Percentiles rank a stretch among this genome's conserved stretches.
phyloP scores from a whole-genome alignment of 2,888 invertebrate species.

The Nomada fucata region DNA sequence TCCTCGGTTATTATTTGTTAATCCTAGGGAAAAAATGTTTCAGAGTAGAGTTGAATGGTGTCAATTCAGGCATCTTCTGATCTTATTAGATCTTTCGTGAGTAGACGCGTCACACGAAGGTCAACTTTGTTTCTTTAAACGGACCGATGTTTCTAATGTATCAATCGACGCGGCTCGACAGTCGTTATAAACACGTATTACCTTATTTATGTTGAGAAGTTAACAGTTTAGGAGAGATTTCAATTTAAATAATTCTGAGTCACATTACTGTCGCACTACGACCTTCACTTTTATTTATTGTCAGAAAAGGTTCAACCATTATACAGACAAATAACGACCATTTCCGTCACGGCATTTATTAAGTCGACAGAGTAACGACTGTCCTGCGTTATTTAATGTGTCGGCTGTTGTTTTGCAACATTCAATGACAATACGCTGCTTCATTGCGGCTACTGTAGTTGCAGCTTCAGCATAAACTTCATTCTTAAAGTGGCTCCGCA shows the following conservation, averaged over 20 bases:
- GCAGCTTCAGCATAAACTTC: conserved; percentile 6
- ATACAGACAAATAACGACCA: neutral
- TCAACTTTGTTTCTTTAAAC: neutral
- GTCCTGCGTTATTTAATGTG: neutral
- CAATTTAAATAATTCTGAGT: conserved; percentile 7
- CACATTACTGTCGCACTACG: neutral
- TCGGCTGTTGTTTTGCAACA: neutral
- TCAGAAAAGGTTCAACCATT: conserved; percentile 2
- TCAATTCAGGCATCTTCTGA: neutral
- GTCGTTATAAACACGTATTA: neutral
- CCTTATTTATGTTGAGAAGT: neutral
- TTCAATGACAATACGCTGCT: neutral
- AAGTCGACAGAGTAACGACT: conserved; percentile 7
- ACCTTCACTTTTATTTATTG: neutral
- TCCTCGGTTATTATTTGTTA: too few relatives aligned
- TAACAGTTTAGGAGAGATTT: conserved; percentile 7
- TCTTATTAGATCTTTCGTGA: neutral
- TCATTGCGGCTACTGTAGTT: conserved; percentile 12
- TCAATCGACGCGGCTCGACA: neutral
- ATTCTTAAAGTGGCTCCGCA: conserved; percentile 19
- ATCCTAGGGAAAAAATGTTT: too few relatives aligned
- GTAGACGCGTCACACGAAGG: neutral
- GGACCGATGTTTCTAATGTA: neutral
- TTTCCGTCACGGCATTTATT: neutral
- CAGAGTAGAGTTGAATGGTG: too few relatives aligned